Percentiles rank a stretch among this genome's conserved stretches.
Evolutionary conservation across 2,113 vertebrate genomes (phyloP).

Genomic region (Amphiprion ocellaris): DNA sequence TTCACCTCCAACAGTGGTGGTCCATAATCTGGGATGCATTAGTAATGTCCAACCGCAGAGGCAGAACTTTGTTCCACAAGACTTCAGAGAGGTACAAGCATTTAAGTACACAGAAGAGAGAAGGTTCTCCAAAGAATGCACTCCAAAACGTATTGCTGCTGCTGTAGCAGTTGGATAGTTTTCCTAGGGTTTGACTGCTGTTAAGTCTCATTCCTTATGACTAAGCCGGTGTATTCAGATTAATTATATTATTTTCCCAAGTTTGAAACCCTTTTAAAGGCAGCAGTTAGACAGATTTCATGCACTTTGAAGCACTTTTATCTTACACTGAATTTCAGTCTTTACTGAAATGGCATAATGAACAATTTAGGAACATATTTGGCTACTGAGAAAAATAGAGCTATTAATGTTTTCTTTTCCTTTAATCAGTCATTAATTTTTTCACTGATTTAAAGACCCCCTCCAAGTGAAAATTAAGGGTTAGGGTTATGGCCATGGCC

Average conservation of each 20-base stretch:
- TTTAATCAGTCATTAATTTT: too few species aligned
- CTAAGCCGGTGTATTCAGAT: background rate
- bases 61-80: conserved; percentile 50
- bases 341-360: background rate
- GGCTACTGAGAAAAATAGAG: too few species aligned
- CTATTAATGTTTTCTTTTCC: too few species aligned
- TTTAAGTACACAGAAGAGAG: conserved; percentile 25
- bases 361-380: background rate
- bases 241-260: conserved; percentile 2
- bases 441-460: too few species aligned
- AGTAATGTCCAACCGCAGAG: conserved; percentile 56
- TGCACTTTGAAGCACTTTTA: background rate
- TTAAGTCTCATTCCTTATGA: conserved; percentile 6
- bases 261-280: background rate
- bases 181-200: background rate
- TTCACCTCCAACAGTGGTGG: conserved; percentile 68
- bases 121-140: conserved; percentile 18
- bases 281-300: background rate
- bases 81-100: conserved; percentile 35
- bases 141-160: conserved; percentile 10
- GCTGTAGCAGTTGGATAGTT: conserved; percentile 22
- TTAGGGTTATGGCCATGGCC: too few species aligned
- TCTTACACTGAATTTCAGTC: background rate
- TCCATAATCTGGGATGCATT: conserved; percentile 70
- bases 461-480: too few species aligned